Base-by-base conservation (phyloP, 2,888 invertebrate genomes). In the Punctoribates punctum region DNA sequence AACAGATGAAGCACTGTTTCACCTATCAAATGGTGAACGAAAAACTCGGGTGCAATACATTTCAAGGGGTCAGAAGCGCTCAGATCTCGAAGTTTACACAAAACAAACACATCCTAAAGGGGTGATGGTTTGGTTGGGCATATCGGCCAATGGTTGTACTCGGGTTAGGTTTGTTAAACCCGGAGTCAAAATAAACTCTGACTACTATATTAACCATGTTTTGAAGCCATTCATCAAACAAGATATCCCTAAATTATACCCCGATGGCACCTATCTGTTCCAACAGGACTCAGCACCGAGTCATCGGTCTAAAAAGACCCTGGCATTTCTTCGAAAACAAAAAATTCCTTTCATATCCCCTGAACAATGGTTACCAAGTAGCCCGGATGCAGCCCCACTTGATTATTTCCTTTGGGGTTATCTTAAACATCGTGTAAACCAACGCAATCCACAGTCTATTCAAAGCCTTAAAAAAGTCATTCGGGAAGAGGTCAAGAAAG, bases 221-320 rank as follows among this genome's bases (percentile, higher is more conserved):
- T 46, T 75, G 15, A 75, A 54, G 42, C 72, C 75, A 23, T 75
- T 75, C 51, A 27, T 75, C 15, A 15, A 25, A 42, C 6, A 27
- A 6, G 73, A 73, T 38, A 34, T 70, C 70, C 38, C 23, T 11
- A 70, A 70, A 42, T 11, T 70, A 1, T 70, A 70, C 70, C 70
- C 70, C 23, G 42, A 70, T 70, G 46, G 46, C 9, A 46, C 72
- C 34, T 73, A 29, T 29, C 0, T 73, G 4, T 73, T 76, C n/a
- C 76, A 76, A n/a, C 76, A 76, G 42, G 76, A 76, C 65, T 73
- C 73, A 0, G 76, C 76, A 0, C 76, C 76, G 1, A 38, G 73
- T 29, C 76, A 76, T 48, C 9, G 46, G 20, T 38, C 76, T 8
- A 73, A 73, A 76, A 42, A 38, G 29, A 76, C 76, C 13, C 20